These are phyloP conservation scores for Rhynchonycteris naso DNA, from an alignment of 2,797 vertebrate species.

Conservation along the genomic window DNA sequence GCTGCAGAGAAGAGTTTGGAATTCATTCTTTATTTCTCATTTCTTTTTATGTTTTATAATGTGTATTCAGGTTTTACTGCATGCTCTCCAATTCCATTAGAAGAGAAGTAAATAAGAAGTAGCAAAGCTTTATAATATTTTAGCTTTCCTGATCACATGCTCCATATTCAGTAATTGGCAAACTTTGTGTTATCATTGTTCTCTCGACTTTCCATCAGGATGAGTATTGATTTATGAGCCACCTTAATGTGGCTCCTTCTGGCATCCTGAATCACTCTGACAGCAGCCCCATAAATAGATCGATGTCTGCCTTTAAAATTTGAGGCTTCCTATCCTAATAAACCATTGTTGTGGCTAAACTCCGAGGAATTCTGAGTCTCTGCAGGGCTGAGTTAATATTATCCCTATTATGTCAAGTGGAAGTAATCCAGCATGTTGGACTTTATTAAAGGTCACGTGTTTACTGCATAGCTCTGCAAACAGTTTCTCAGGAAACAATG, in stretches of 20 bases:
- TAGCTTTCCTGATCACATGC: neutral
- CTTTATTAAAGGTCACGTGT: neutral
- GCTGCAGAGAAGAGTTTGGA: neutral
- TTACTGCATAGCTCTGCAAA: neutral
- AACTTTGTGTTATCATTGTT: slow-evolving; percentile 3
- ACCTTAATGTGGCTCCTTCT: slow-evolving; percentile 37
- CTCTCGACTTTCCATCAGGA: slow-evolving; percentile 40
- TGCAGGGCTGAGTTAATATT: slow-evolving; percentile 6
- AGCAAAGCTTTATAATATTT: neutral
- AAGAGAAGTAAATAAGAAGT: neutral
- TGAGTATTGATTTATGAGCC: slow-evolving; percentile 63
- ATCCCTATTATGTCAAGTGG: neutral
- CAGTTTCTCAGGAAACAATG: neutral
- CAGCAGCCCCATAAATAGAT: slow-evolving; percentile 58
- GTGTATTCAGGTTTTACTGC: neutral
- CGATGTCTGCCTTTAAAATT: slow-evolving; percentile 52
- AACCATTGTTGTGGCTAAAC: slow-evolving; percentile 46
- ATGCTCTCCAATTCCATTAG: neutral
- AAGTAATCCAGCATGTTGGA: neutral
- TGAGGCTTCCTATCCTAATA: slow-evolving; percentile 41
- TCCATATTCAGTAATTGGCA: neutral
- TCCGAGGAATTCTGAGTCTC: slow-evolving; percentile 30
- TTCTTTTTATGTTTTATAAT: neutral
- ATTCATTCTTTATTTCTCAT: neutral
- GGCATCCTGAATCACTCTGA: slow-evolving; percentile 43